These are phyloP conservation scores for Anguilla anguilla DNA, from an alignment of 2,797 vertebrate genomes.

Conservation along the genomic window DNA sequence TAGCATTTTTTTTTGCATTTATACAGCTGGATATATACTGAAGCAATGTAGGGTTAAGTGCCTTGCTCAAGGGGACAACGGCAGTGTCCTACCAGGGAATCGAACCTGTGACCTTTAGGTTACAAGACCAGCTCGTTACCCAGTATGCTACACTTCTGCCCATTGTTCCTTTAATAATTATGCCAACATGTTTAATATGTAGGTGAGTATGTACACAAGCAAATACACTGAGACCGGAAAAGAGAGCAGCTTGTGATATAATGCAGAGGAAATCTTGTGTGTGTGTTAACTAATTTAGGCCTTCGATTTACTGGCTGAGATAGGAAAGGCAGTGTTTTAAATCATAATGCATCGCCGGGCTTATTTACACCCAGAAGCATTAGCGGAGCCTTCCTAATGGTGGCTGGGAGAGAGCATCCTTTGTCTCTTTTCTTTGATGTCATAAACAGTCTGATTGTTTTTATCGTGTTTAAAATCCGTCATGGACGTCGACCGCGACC, in stretches of 20 bases:
- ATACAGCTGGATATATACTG: too few species aligned
- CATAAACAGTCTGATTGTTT: constrained; percentile 63
- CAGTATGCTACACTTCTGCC: too few species aligned
- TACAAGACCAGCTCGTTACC: too few species aligned
- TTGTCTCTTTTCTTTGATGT: constrained; percentile 46
- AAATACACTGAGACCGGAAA: neutral
- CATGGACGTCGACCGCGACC: constrained; percentile 66
- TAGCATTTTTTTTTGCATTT: too few species aligned
- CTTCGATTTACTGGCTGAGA: neutral
- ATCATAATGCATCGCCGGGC: constrained; percentile 31
- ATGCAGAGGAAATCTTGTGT: neutral
- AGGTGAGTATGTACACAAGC: neutral
- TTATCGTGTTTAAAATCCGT: constrained; percentile 77
- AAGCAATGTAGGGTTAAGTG: too few species aligned
- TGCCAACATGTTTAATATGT: neutral
- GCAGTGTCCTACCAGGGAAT: too few species aligned
- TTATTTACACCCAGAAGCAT: constrained; percentile 54
- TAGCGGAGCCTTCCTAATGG: constrained; percentile 52
- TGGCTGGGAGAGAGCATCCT: constrained; percentile 31
- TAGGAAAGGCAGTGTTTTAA: neutral
- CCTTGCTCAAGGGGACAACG: too few species aligned
- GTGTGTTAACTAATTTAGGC: neutral
- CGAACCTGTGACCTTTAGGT: too few species aligned
- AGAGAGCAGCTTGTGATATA: neutral
- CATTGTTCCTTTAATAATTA: too few species aligned